Evolutionary conservation across 2,797 vertebrate genomes (phyloP).

Genomic region (Echeneis naucrates): DNA sequence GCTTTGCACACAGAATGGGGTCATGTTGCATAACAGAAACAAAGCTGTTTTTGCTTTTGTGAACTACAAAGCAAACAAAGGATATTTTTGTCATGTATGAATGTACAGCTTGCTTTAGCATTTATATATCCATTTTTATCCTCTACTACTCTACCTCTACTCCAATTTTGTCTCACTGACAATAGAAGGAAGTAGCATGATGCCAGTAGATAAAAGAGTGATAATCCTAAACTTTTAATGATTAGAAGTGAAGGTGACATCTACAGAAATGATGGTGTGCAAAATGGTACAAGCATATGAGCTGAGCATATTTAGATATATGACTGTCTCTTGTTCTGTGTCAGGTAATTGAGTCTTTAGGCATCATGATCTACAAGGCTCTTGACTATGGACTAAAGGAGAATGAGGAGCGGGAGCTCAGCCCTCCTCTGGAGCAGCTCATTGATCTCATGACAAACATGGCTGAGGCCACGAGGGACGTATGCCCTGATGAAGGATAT

Average conservation of each 20-base stretch:
- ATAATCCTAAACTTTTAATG: background rate
- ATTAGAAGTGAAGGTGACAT: background rate
- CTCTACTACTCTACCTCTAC: too few relatives aligned
- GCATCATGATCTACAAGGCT: conserved; percentile 98
- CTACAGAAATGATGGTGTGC: background rate
- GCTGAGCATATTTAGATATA: background rate
- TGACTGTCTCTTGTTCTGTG: conserved; percentile 5
- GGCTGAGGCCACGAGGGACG: conserved; percentile 83
- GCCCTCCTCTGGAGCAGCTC: conserved; percentile 94
- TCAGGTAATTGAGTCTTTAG: conserved; percentile 94
- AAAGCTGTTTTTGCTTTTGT: conserved; percentile 48
- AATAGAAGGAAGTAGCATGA: background rate
- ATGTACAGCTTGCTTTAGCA: background rate
- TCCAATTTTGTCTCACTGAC: too few relatives aligned
- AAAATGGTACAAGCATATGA: background rate
- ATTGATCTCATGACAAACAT: conserved; percentile 97
- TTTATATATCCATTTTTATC: too few relatives aligned
- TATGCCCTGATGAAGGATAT: conserved; percentile 93
- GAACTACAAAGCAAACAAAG: background rate
- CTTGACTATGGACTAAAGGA: conserved; percentile 98
- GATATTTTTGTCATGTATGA: background rate
- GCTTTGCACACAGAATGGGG: conserved; percentile 25
- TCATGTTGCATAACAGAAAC: conserved; percentile 52
- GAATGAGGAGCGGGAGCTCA: conserved; percentile 96
- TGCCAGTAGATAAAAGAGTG: conserved; percentile 3